These are phyloP conservation scores for Hypothenemus hampei DNA, from an alignment of 1,140 invertebrate species.

Conservation along the genomic window DNA sequence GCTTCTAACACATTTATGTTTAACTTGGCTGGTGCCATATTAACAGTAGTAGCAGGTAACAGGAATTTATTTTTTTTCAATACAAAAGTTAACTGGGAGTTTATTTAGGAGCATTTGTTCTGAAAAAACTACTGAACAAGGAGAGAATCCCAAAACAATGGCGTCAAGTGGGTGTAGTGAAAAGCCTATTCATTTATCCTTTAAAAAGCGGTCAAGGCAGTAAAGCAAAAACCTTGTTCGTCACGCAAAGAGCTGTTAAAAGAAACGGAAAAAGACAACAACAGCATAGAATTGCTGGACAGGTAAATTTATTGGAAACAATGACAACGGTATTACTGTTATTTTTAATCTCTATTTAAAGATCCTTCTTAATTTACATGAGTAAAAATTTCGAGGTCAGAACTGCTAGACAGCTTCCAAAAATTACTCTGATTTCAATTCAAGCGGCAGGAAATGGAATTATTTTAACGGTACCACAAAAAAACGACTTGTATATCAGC, in stretches of 20 bases:
- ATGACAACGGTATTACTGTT: background rate
- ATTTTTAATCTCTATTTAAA: slow-evolving; percentile 11
- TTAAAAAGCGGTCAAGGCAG: slow-evolving; percentile 39
- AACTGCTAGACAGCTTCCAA: slow-evolving; percentile 35
- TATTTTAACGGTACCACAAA: slow-evolving; percentile 13
- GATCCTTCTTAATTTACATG: slow-evolving; percentile 35
- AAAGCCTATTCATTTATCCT: slow-evolving; percentile 38
- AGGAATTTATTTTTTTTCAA: no score
- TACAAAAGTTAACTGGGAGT: no score
- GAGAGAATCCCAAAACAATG: slow-evolving; percentile 31
- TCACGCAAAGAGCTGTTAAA: slow-evolving; percentile 32
- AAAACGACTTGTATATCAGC: slow-evolving; percentile 13
- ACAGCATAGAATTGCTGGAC: slow-evolving; percentile 31
- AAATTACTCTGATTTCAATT: slow-evolving; percentile 16
- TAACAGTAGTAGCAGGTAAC: no score
- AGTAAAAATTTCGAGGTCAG: slow-evolving; percentile 35
- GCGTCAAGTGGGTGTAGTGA: slow-evolving; percentile 35
- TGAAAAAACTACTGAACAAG: slow-evolving; percentile 6
- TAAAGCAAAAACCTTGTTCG: slow-evolving; percentile 31
- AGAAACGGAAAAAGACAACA: slow-evolving; percentile 20
- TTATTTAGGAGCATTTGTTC: slow-evolving; percentile 1
- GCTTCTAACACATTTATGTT: no score
- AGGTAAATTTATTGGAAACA: slow-evolving; percentile 31
- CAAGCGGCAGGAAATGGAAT: slow-evolving; percentile 11
- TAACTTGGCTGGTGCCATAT: no score